phyloP scores from a whole-genome alignment of 92 coral and sea anemone species.

The Bergia puertoricense region DNA sequence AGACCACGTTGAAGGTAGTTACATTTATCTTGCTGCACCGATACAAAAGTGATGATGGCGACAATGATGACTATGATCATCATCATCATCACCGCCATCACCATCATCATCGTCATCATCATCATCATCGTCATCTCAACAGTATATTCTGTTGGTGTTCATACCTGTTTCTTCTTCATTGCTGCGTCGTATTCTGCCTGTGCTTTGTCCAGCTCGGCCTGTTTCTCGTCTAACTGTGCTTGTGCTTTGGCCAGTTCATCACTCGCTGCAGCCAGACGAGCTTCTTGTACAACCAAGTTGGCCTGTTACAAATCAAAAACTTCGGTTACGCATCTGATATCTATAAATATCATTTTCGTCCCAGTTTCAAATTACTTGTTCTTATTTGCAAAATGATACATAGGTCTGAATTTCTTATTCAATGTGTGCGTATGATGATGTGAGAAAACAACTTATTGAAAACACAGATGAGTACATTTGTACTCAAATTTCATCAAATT shows the following conservation, averaged over 20 bases:
- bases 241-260: slow-evolving; percentile 89
- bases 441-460: too few relatives aligned
- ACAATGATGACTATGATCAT: background rate
- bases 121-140: background rate
- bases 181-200: slow-evolving; percentile 96
- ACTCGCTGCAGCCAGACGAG: slow-evolving; percentile 82
- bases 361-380: background rate
- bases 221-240: slow-evolving; percentile 94
- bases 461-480: too few relatives aligned
- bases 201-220: slow-evolving; percentile 95
- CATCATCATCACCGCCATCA: background rate
- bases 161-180: slow-evolving; percentile 94
- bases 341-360: too few relatives aligned
- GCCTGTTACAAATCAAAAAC: slow-evolving; percentile 59
- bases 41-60: too few relatives aligned
- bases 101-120: too few relatives aligned
- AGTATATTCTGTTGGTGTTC: background rate
- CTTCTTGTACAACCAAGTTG: slow-evolving; percentile 92
- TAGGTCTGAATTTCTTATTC: background rate
- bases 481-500: background rate
- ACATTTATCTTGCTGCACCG: too few relatives aligned
- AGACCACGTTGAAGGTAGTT: too few relatives aligned
- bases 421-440: too few relatives aligned
- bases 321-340: background rate
- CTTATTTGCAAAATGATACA: background rate